Base-by-base conservation (phyloP, 2,113 vertebrate species). In the Puma concolor region DNA sequence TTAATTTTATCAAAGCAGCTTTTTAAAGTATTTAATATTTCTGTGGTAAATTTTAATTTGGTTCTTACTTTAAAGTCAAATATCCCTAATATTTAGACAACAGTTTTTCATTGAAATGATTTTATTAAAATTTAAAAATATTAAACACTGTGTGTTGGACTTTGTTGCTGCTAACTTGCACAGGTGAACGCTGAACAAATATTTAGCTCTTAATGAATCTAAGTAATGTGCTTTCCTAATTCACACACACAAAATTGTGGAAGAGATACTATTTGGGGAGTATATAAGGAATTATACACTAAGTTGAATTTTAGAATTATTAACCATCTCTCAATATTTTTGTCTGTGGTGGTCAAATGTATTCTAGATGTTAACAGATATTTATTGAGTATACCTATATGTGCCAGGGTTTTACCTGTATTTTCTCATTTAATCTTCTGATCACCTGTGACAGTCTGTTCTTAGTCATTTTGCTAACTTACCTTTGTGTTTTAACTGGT, bases 11-110 rank as follows among this genome's bases (percentile, higher is more conserved):
- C 81, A 69, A 69, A 85, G 29, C 23, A 67, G 29, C 87, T 91
- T 79, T 89, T 79, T 79, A 23, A 83, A 77, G 13, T 67, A n/a
- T 83, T 66, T 44, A 66, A 21, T 64, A 66, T 91, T 77, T 91
- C 23, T 67, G 36, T 91, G 69, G 48, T 44, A 84, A 91, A 85
- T 69, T 95, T 79, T 89, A 84, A 91, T n/a, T 84, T 91, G 12
- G 48, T n/a, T 85, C 71, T 77, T 82, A 33, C 16, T 67, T 77
- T 48, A 31, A 60, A 86, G 31, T 57, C 60, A 91, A 2, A 36
- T 79, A 69, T 79, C 33, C 13, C 38, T 79, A 60, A 38, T 69
- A 48, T 69, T 57, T 77, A 85, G 79, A 54, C 77, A 15, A 77
- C 48, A 50, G 6, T 44, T 91, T 77, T 76, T 85, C 71, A 77